These are phyloP conservation scores for Chironex yamaguchii DNA, from an alignment of 30 jellyfish, hydroid and myxozoan species.

Conservation along the genomic window DNA sequence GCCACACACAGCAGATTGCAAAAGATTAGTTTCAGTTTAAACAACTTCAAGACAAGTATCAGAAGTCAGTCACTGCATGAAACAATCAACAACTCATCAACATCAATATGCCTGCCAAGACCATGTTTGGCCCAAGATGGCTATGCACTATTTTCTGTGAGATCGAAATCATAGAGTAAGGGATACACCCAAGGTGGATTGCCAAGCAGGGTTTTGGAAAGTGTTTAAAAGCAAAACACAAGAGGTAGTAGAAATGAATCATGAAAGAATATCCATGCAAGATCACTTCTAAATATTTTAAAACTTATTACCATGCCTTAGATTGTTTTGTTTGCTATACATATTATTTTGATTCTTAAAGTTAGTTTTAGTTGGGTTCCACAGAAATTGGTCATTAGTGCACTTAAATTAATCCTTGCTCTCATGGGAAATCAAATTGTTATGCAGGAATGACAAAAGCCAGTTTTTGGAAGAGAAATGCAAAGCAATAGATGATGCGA, in stretches of 20 bases:
- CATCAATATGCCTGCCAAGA: constrained; percentile 32
- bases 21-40: constrained; percentile 33
- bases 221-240: constrained; percentile 31
- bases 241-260: background rate
- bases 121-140: constrained; percentile 38
- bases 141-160: constrained; percentile 19
- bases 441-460: too few relatives aligned
- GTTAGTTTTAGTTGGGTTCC: background rate
- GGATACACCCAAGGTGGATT: constrained; percentile 42
- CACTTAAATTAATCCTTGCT: too few relatives aligned
- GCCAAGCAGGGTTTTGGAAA: constrained; percentile 22
- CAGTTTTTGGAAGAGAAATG: too few relatives aligned
- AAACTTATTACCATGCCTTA: background rate
- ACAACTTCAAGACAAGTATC: constrained; percentile 43
- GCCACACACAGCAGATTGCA: constrained; percentile 6
- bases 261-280: background rate
- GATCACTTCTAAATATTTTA: too few relatives aligned
- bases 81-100: constrained; percentile 2
- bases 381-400: too few relatives aligned
- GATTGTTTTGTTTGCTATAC: background rate
- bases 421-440: too few relatives aligned
- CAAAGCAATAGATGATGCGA: too few relatives aligned
- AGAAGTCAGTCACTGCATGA: constrained; percentile 31
- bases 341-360: background rate
- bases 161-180: constrained; percentile 10